Conservation (phyloP, 2,888 invertebrate species). For the Andrena bucephala region DNA sequence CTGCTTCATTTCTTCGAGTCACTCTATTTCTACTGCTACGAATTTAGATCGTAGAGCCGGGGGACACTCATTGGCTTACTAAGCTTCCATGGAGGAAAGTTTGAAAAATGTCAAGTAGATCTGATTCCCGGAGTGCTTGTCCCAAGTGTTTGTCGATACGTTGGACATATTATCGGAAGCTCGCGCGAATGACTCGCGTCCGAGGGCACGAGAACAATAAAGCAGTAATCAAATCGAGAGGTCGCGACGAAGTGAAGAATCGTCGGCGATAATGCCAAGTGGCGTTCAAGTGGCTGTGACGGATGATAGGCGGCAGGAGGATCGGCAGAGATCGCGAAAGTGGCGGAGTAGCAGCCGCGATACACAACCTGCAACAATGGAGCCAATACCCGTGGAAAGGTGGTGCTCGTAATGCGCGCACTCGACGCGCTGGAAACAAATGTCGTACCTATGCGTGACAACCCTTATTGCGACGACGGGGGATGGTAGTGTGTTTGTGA, state of each 20-base stretch:
- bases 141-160: not conserved
- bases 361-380: conserved; percentile 69
- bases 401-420: conserved; percentile 67
- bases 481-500: conserved; percentile 57
- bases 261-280: conserved; percentile 56
- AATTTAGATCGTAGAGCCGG: too few relatives aligned
- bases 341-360: conserved; percentile 67
- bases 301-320: conserved; percentile 58
- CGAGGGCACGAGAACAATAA: not conserved
- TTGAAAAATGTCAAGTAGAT: too few relatives aligned
- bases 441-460: conserved; percentile 73
- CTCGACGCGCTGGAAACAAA: conserved; percentile 71
- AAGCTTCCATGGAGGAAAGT: too few relatives aligned
- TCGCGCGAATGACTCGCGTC: not conserved
- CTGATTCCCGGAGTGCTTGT: too few relatives aligned
- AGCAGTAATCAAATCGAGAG: conserved; percentile 40
- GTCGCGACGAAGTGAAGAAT: conserved; percentile 61
- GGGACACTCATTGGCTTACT: too few relatives aligned
- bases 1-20: too few relatives aligned
- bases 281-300: conserved; percentile 66
- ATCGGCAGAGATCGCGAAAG: conserved; percentile 61
- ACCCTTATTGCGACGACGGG: conserved; percentile 67
- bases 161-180: not conserved
- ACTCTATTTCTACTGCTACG: too few relatives aligned
- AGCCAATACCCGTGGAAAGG: conserved; percentile 72